phyloP scores from a whole-genome alignment of 1,140 invertebrate species.

The Rhagoletis zephyria region DNA sequence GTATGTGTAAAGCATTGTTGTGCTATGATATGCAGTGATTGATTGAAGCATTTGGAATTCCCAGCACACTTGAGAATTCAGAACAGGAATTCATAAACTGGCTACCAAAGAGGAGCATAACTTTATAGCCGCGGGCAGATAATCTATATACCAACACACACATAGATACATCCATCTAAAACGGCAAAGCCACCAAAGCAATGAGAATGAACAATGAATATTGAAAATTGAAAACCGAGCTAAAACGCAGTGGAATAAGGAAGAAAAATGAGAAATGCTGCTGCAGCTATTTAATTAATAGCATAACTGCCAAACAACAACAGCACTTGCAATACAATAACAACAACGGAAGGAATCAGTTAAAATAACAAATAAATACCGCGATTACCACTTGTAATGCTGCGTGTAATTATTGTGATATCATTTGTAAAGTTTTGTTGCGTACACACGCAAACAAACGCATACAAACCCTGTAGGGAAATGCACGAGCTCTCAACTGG shows the following conservation, averaged over 20 bases:
- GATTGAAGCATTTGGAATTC: slow-evolving; percentile 28
- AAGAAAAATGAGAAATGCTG: slow-evolving; percentile 37
- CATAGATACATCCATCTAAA: not conserved
- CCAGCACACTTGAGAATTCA: slow-evolving; percentile 1
- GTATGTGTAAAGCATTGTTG: not conserved
- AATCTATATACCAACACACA: not conserved
- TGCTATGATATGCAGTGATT: slow-evolving; percentile 44
- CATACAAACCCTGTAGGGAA: not conserved
- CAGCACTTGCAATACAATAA: not conserved
- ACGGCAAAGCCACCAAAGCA: not conserved
- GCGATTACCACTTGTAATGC: slow-evolving; percentile 49
- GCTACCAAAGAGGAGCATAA: not conserved
- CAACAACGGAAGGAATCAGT: not conserved
- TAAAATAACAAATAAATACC: slow-evolving; percentile 46
- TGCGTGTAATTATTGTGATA: slow-evolving; percentile 51
- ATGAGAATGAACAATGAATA: slow-evolving; percentile 1
- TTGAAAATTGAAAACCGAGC: slow-evolving; percentile 12
- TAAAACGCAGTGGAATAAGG: not conserved
- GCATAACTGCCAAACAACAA: slow-evolving; percentile 35
- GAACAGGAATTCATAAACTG: not conserved
- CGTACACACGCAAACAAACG: not conserved
- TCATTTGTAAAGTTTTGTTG: slow-evolving; percentile 29
- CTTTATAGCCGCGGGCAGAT: slow-evolving; percentile 22
- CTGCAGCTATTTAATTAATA: slow-evolving; percentile 44
- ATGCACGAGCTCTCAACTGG: not conserved